Percentiles rank a stretch among this genome's conserved stretches.
These are phyloP conservation scores for Glaucopsyche alexis DNA, from an alignment of 2,888 invertebrate genomes.

Conservation along the genomic window DNA sequence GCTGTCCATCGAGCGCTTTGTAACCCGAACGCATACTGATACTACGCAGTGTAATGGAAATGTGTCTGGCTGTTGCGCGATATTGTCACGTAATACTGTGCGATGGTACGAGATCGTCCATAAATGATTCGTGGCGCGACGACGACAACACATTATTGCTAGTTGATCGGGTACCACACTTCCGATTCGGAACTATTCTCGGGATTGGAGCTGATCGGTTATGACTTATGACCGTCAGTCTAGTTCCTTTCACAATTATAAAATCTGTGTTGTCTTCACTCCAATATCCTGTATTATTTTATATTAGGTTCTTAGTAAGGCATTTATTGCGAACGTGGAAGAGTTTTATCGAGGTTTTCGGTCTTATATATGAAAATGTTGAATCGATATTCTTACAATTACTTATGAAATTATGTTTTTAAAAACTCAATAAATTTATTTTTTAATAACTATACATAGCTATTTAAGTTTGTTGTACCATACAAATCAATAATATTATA, in stretches of 20 bases:
- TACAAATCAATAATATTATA: too few relatives aligned
- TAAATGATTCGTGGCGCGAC: conserved; percentile 75
- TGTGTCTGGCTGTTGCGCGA: conserved; percentile 48
- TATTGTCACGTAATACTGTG: conserved; percentile 36
- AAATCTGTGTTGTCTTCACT: conserved; percentile 9
- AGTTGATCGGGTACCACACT: conserved; percentile 73
- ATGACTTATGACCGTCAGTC: conserved; percentile 46
- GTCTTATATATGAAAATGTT: background rate
- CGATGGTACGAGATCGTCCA: conserved; percentile 52
- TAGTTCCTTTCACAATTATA: conserved; percentile 32
- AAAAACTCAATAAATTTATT: too few relatives aligned
- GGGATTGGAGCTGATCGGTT: conserved; percentile 60
- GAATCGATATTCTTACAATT: too few relatives aligned
- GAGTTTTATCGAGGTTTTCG: background rate
- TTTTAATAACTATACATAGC: too few relatives aligned
- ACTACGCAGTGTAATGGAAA: conserved; percentile 53
- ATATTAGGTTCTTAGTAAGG: background rate
- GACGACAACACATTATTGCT: conserved; percentile 76
- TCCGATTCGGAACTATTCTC: conserved; percentile 79
- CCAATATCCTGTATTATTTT: conserved; percentile 18
- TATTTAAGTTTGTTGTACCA: too few relatives aligned
- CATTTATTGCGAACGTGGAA: background rate
- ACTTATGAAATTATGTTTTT: too few relatives aligned
- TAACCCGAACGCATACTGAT: conserved; percentile 48
- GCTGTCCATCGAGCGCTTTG: conserved; percentile 62